Evolutionary conservation across 2,888 invertebrate species (phyloP).

Genomic region (Fabriciana adippe): DNA sequence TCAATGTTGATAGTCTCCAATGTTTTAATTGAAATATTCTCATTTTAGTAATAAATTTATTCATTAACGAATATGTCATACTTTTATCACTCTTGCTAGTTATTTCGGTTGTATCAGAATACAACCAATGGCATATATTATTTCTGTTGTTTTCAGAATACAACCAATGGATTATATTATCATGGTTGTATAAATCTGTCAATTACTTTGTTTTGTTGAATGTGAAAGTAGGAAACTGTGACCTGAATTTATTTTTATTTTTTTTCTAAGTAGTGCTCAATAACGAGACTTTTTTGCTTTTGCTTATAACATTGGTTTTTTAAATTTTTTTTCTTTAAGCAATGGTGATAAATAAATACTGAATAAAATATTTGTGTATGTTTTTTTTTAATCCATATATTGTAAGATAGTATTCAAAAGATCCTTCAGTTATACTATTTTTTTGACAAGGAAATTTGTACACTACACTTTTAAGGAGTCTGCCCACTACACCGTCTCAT

Average conservation of each 20-base stretch:
- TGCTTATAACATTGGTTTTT: slow-evolving; percentile 24
- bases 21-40: slow-evolving; percentile 10
- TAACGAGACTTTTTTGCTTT: slow-evolving; percentile 4
- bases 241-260: slow-evolving; percentile 11
- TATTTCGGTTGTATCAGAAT: slow-evolving; percentile 1
- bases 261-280: slow-evolving; percentile 8
- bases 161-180: too few species aligned
- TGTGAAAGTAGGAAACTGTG: not conserved
- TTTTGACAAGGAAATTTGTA: too few species aligned
- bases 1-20: not conserved
- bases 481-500: too few species aligned
- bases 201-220: not conserved
- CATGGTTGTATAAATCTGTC: not conserved
- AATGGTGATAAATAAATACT: slow-evolving; percentile 32
- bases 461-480: too few species aligned
- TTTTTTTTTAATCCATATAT: not conserved
- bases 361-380: slow-evolving; percentile 18
- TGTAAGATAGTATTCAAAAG: not conserved
- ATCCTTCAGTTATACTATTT: not conserved
- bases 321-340: slow-evolving; percentile 25
- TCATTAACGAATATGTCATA: not conserved
- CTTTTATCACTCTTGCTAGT: not conserved
- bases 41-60: slow-evolving; percentile 8
- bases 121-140: too few species aligned
- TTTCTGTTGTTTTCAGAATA: too few species aligned